Base-by-base conservation (phyloP, 2,113 vertebrate species). In the Neomonachus schauinslandi region DNA sequence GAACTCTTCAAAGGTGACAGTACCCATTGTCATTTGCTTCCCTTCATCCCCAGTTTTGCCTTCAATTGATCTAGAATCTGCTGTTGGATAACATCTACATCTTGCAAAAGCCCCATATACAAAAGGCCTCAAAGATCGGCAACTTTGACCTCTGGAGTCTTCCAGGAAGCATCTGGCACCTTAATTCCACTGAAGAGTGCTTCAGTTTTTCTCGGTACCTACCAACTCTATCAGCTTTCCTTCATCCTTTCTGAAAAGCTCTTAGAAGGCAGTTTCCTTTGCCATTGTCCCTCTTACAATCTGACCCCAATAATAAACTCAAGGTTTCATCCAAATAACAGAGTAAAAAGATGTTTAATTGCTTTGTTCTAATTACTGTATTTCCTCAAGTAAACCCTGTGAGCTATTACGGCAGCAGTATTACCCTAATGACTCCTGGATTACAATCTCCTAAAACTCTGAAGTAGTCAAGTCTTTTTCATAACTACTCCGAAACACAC, bases 291-390 rank as follows among this genome's bases (percentile, higher is more conserved):
- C 11, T 77, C 53, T 95, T n/a, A 94, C 94, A 97, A 67, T 81
- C 14, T 93, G 42, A 96, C 72, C 14, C 18, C 13, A n/a, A 71
- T 26, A 94, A 94, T 42, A n/a, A 89, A 94, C 94, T 89, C 49
- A 65, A 85, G 61, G 8, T 91, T 95, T 94, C 42, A 89, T 65
- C 61, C 65, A 89, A 86, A 63, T 74, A 90, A 89, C 72, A 63
- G 67, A 90, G 14, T 76, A 74, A 76, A 80, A 94, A 53, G 16
- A 33, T 89, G 22, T 85, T 59, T 61, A 63, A 16, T 46, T 4
- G 24, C 71, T 93, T 93, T 89, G 42, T 90, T 94, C 46, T 89
- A 95, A 89, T 91, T 86, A 92, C 33, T 49, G 9, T 31, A 49
- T 74, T 94, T 87, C 19, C 55, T 61, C 83, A 89, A 71, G 33